These are phyloP conservation scores for Lepidurus packardi DNA, from an alignment of 1,140 invertebrate species.

Conservation along the genomic window DNA sequence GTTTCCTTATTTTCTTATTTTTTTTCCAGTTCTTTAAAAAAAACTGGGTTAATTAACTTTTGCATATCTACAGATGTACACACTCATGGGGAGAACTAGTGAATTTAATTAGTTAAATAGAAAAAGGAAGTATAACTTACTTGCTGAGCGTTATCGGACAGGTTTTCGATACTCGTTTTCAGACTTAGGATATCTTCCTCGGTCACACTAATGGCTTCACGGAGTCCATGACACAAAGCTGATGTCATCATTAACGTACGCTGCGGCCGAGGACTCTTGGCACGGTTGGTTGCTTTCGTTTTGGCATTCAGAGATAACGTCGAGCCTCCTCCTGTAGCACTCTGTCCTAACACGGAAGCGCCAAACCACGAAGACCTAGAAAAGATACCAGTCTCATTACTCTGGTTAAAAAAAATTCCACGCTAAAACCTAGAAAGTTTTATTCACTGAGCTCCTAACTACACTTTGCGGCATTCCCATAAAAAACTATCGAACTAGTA, in stretches of 20 bases:
- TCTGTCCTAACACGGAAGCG: slow-evolving; percentile 35
- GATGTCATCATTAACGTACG: slow-evolving; percentile 45
- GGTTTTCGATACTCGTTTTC: slow-evolving; percentile 35
- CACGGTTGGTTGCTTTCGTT: slow-evolving; percentile 38
- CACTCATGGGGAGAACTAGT: not conserved
- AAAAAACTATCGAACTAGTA: no score
- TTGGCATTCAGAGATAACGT: slow-evolving; percentile 40
- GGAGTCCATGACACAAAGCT: slow-evolving; percentile 44
- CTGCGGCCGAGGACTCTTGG: slow-evolving; percentile 45
- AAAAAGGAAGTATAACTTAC: slow-evolving; percentile 40
- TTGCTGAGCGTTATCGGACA: slow-evolving; percentile 37
- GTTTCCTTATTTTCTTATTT: no score
- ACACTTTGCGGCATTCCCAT: no score
- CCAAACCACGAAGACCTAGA: slow-evolving; percentile 33
- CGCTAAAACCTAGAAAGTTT: no score
- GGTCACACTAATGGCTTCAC: slow-evolving; percentile 41
- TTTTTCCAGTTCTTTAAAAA: no score
- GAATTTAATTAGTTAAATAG: slow-evolving; percentile 39
- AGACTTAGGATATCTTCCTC: slow-evolving; percentile 40
- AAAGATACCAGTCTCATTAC: not conserved
- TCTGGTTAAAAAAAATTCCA: not conserved
- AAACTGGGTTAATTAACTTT: no score
- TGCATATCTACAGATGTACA: not conserved
- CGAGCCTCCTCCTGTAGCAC: slow-evolving; percentile 36
- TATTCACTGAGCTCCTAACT: no score